Evolutionary conservation across 2,113 vertebrate species (phyloP), one percentile per base, ranked within the genome.

Genomic region (Chaetodon auriga): DNA sequence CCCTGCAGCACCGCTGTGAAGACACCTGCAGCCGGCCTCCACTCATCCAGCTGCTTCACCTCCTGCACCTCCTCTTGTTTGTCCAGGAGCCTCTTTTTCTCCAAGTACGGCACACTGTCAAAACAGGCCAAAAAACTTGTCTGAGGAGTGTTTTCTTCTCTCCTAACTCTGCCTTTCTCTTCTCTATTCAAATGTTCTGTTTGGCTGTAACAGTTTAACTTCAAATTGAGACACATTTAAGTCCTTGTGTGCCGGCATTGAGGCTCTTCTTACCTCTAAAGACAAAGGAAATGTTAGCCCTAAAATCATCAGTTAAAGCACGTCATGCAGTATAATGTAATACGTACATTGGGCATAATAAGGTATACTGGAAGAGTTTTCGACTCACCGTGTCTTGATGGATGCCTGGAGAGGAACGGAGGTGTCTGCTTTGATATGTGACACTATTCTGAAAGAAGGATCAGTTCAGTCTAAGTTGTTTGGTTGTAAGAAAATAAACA

Each of bases 1-100:
- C 55, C 54, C 21, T 81, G 25, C 35, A 45, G 66, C 45, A 74
- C 43, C 13, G 54, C 43, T 46, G 70, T 81, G 14, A 76, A 80
- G 68, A 88, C 57, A 51, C 23, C 30, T 30, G 21, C 53, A 58
- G 83, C 76, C 13, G 86, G 84, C n/a, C 7, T 85, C 88, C 86
- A 90, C 6, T 51, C 19, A 12, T 51, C 74, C 12, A 89, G 74
- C 23, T 75, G 54, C 69, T 77, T 73, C 49, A 89, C 87, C 69
- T 82, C 84, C 57, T 82, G 41, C 13, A 87, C 75, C 35, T 85
- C 84, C 19, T 70, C 64, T 36, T 86, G 66, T 63, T 48, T 69
- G n/a, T 61, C 70, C 49, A 25, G 30, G 6, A 75, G 43, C 61
- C 11, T 70, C 49, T 63, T 78, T 58, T 87, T 88, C 64, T 79